These are phyloP conservation scores for Pristiophorus japonicus DNA, from an alignment of 2,113 vertebrate genomes.

Conservation along the genomic window DNA sequence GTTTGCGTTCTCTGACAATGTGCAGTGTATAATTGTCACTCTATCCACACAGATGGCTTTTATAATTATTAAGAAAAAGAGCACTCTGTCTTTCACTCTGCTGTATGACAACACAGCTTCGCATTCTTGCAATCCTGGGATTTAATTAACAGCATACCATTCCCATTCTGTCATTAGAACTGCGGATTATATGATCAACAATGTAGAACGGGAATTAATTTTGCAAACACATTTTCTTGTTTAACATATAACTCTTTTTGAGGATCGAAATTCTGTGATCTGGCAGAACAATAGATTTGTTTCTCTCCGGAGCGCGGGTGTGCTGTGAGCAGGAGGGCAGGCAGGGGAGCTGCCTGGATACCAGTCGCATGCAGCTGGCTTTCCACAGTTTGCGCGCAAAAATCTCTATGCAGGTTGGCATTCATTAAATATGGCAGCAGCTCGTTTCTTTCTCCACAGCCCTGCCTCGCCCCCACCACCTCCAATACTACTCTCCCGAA, in stretches of 20 bases:
- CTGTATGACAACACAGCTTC: not conserved
- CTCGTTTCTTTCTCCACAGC: not conserved
- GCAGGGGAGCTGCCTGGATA: not conserved
- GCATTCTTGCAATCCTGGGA: not conserved
- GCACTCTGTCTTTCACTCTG: conserved; percentile 9
- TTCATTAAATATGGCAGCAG: not conserved
- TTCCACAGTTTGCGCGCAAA: not conserved
- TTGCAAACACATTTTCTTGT: not conserved
- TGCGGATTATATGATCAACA: not conserved
- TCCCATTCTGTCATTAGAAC: not conserved
- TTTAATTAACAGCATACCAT: not conserved
- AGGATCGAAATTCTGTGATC: not conserved
- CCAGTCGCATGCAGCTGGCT: not conserved
- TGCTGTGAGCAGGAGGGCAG: not conserved
- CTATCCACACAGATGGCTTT: conserved; percentile 13
- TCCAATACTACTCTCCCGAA: not conserved
- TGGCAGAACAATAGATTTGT: not conserved
- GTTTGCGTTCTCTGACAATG: conserved; percentile 22
- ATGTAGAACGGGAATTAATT: not conserved
- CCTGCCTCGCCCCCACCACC: not conserved
- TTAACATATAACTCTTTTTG: not conserved
- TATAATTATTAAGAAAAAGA: conserved; percentile 16
- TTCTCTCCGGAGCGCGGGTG: not conserved
- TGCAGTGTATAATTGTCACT: not conserved
- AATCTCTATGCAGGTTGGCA: not conserved